These are phyloP conservation scores for Tetramorium alpestre DNA, from an alignment of 1,140 invertebrate genomes.

Conservation along the genomic window DNA sequence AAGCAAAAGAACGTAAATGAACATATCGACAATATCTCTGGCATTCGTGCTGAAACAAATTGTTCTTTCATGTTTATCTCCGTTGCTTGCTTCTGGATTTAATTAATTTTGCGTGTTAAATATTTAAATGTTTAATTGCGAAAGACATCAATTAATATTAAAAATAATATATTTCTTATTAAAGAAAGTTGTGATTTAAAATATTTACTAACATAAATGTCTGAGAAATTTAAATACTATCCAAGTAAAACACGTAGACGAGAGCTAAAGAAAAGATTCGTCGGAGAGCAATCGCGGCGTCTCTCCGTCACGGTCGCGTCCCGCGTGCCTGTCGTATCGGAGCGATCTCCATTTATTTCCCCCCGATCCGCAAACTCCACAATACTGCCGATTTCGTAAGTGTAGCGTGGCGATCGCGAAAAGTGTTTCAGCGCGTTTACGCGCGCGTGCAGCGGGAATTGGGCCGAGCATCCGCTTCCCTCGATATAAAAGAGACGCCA, in stretches of 20 bases:
- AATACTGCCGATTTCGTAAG: constrained; percentile 71
- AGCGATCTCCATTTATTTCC: constrained; percentile 49
- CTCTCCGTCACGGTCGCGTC: constrained; percentile 61
- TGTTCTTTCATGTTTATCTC: too few species aligned
- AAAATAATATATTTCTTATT: neutral
- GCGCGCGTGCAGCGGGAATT: constrained; percentile 68
- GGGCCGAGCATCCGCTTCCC: constrained; percentile 74
- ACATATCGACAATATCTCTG: too few species aligned
- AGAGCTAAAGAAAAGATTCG: neutral
- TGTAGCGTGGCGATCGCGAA: constrained; percentile 70
- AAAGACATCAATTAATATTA: neutral
- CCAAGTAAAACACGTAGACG: neutral
- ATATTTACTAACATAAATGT: neutral
- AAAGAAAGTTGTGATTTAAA: neutral
- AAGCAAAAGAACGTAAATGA: neutral
- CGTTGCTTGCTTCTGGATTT: neutral
- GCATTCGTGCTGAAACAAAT: too few species aligned
- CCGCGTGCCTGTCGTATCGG: constrained; percentile 49
- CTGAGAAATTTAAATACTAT: neutral
- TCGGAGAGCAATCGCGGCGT: constrained; percentile 8
- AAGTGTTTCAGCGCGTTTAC: constrained; percentile 68
- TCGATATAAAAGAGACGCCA: constrained; percentile 46
- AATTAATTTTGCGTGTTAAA: neutral
- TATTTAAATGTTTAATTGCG: neutral
- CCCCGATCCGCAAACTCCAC: neutral